A percentile compares a stretch with the other conserved stretches of the same genome.
These are phyloP conservation scores for Lycorma delicatula DNA, from an alignment of 1,140 invertebrate species.

Conservation along the genomic window DNA sequence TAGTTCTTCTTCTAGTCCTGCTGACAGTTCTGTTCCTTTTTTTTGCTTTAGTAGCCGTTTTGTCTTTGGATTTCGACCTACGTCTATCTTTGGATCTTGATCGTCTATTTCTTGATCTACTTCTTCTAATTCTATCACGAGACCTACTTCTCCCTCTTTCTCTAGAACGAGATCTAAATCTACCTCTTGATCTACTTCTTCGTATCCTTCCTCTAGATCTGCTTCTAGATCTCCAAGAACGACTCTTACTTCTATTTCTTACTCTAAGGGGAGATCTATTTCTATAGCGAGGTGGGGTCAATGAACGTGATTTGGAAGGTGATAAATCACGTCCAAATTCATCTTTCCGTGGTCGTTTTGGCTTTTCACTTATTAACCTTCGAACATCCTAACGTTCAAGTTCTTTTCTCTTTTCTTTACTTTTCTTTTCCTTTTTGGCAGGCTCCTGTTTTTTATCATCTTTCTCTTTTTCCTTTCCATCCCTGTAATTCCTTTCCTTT, in stretches of 20 bases:
- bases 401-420: slow-evolving; percentile 60
- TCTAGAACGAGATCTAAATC: slow-evolving; percentile 15
- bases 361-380: slow-evolving; percentile 61
- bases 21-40: slow-evolving; percentile 38
- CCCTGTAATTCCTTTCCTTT: slow-evolving; percentile 74
- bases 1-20: slow-evolving; percentile 29
- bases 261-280: slow-evolving; percentile 33
- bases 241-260: slow-evolving; percentile 26
- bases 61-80: slow-evolving; percentile 33
- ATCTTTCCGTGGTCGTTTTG: slow-evolving; percentile 55
- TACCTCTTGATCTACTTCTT: slow-evolving; percentile 18
- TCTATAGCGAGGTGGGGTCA: slow-evolving; percentile 28
- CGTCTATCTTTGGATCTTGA: slow-evolving; percentile 16
- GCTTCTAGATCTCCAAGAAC: slow-evolving; percentile 28
- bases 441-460: slow-evolving; percentile 35
- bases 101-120: slow-evolving; percentile 27
- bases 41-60: no score
- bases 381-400: slow-evolving; percentile 73
- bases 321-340: slow-evolving; percentile 67
- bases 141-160: slow-evolving; percentile 18
- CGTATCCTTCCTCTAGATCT: slow-evolving; percentile 22
- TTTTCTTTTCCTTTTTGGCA: slow-evolving; percentile 38
- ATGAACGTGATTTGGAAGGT: slow-evolving; percentile 31
- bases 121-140: slow-evolving; percentile 17
- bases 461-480: slow-evolving; percentile 44